These are phyloP conservation scores for Aquatica leii DNA, from an alignment of 2,888 invertebrate genomes.

Conservation along the genomic window DNA sequence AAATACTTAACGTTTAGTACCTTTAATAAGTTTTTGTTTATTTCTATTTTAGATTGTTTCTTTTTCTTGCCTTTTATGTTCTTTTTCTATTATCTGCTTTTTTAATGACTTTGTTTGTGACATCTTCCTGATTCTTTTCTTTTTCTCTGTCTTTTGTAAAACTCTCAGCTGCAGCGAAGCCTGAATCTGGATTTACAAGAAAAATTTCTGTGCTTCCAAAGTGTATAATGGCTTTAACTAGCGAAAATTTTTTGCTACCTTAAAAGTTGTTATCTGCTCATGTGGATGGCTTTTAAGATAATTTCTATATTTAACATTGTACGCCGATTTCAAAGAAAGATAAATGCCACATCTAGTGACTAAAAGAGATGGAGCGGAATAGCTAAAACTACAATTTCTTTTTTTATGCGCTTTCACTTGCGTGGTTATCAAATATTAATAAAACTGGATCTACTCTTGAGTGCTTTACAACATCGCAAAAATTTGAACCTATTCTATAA, in stretches of 20 bases:
- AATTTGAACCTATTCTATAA: no score
- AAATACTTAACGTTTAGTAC: neutral
- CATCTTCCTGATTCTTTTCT: neutral
- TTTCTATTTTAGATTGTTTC: no score
- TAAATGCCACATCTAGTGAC: constrained; percentile 3
- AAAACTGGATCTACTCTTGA: no score
- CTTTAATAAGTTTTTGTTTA: neutral
- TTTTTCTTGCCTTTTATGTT: no score
- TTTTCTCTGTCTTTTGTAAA: neutral
- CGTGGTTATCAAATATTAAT: neutral
- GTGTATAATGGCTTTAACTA: neutral
- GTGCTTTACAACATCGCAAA: no score
- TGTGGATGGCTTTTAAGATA: neutral
- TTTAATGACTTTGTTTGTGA: neutral
- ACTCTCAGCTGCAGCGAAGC: neutral
- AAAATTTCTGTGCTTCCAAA: neutral
- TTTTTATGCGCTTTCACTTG: no score
- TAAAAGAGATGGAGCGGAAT: neutral
- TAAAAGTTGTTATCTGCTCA: neutral
- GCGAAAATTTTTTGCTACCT: neutral
- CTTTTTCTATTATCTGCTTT: neutral
- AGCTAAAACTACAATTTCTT: neutral
- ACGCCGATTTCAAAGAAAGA: constrained; percentile 1
- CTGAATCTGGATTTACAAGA: neutral
- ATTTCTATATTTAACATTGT: constrained; percentile 2